A percentile compares a stretch with the other conserved stretches of the same genome.
These are phyloP conservation scores for Archips crataeganus DNA, from an alignment of 2,888 invertebrate genomes.

Conservation along the genomic window DNA sequence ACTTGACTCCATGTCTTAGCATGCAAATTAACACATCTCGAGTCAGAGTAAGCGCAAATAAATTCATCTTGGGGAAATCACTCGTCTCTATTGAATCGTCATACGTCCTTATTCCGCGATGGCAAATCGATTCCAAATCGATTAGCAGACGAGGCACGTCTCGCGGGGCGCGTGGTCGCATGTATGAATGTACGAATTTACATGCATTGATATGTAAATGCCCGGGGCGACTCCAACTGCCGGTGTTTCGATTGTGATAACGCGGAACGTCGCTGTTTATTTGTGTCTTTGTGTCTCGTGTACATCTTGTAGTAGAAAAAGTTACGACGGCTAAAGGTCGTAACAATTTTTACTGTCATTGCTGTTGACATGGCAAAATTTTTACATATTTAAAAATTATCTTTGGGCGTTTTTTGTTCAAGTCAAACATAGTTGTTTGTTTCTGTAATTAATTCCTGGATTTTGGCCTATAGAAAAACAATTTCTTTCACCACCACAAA, in stretches of 20 bases:
- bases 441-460: too few species aligned
- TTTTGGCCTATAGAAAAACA: too few species aligned
- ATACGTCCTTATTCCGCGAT: conserved; percentile 40
- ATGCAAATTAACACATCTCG: not conserved
- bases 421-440: too few species aligned
- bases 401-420: too few species aligned
- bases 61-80: conserved; percentile 26
- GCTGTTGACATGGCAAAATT: too few species aligned
- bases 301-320: conserved; percentile 19
- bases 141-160: conserved; percentile 49
- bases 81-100: conserved; percentile 39
- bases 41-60: not conserved
- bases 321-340: too few species aligned
- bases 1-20: not conserved
- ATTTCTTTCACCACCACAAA: too few species aligned
- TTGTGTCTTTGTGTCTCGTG: not conserved
- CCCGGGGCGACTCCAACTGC: conserved; percentile 33
- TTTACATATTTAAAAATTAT: too few species aligned
- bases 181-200: conserved; percentile 42
- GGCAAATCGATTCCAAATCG: conserved; percentile 53
- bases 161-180: conserved; percentile 37
- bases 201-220: conserved; percentile 41
- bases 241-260: conserved; percentile 41
- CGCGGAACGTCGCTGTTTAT: conserved; percentile 31
- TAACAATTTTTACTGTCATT: too few species aligned